These are phyloP conservation scores for Coracopsis vasa DNA, from an alignment of 2,113 vertebrate genomes.

Conservation along the genomic window DNA sequence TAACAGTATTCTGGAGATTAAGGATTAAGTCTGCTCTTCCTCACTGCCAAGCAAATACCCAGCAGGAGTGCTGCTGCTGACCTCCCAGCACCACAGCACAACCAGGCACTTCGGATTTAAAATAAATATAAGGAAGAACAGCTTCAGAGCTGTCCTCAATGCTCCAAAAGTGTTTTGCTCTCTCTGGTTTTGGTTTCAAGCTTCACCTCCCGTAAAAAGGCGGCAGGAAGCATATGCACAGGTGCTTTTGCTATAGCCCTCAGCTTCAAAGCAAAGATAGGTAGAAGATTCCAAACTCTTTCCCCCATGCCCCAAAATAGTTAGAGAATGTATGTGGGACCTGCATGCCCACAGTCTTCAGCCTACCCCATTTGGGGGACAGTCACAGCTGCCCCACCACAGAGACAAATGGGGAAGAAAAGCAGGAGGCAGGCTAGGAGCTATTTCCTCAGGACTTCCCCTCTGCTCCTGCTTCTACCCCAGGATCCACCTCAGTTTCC, in stretches of 20 bases:
- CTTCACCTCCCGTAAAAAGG: background rate
- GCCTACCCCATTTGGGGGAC: background rate
- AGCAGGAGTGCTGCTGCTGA: background rate
- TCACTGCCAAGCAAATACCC: background rate
- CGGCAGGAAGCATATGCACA: accelerated
- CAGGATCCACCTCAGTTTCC: background rate
- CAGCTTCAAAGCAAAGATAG: background rate
- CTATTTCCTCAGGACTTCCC: background rate
- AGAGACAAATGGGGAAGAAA: background rate
- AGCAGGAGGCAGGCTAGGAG: background rate
- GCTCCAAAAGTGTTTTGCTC: background rate
- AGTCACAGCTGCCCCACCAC: background rate
- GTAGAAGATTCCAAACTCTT: background rate
- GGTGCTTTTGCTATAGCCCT: background rate
- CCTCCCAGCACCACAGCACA: accelerated
- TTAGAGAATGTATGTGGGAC: background rate
- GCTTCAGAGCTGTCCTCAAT: accelerated
- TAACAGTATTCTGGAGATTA: background rate
- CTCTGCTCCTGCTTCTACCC: background rate
- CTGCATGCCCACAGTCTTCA: background rate
- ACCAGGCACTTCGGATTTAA: accelerated
- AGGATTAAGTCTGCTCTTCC: background rate
- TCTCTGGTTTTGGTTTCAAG: accelerated
- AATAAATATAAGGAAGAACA: accelerated
- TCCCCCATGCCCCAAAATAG: background rate